Evolutionary conservation across 2,888 invertebrate species (phyloP), one percentile per base, ranked within the genome.

Genomic region (Dynastes grantii): DNA sequence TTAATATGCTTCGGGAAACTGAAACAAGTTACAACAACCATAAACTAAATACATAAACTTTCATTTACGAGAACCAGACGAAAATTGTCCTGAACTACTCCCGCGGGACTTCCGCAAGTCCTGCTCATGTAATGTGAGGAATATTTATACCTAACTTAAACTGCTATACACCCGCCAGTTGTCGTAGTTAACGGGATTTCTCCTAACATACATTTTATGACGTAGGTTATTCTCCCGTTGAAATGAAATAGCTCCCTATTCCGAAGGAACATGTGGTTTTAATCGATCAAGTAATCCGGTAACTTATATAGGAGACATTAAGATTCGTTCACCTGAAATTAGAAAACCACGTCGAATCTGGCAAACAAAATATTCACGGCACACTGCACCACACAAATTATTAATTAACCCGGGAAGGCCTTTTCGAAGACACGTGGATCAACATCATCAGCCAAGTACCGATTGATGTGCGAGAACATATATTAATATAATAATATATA

Each of bases 31-130:
- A 80, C 79, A 79, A 79, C 77, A 70, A 78, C 76, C 78, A 76
- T 78, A 78, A 78, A 80, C 78, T 68, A 67, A 76, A 79, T 75
- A 79, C 78, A 80, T 81, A 81, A 80, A 80, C 80, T 80, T 80
- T 80, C 81, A 81, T 81, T 79, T 81, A 81, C 76, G 67, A 65
- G 77, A 79, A 79, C 80, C 80, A 80, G 81, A 81, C 81, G 81
- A 80, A 81, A 81, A 80, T 81, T 81, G 81, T 79, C 76, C 78
- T 70, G 76, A 80, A 80, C 78, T 77, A 71, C 78, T 80, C 81
- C 79, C 80, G 58, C 67, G 78, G 81, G 79, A 77, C 64, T 64
- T 76, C 81, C 64, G 75, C 73, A 78, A 71, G 79, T 80, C 64
- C 78, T 78, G 76, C 55, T 58, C 22, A 67, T 73, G 76, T 80